Conservation (phyloP, 2,797 vertebrate species). For the Stomatorhinus walkeri region DNA sequence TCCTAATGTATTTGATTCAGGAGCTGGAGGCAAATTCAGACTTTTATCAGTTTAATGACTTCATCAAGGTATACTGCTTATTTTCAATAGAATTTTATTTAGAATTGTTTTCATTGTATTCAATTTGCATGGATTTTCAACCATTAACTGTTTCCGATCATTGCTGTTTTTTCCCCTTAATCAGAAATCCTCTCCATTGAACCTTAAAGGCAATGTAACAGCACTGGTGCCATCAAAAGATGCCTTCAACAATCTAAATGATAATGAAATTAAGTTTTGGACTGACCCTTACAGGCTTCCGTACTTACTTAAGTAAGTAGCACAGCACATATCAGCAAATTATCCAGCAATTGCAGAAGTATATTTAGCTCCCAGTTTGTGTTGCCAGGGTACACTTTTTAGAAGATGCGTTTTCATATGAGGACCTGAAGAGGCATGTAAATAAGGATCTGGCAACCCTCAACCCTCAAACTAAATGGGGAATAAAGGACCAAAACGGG, state of each 20-base stretch:
- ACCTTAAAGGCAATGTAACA: constrained; percentile 65
- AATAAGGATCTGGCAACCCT: constrained; percentile 64
- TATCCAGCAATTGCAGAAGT: background rate
- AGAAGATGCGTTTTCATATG: constrained; percentile 61
- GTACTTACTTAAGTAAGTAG: constrained; percentile 61
- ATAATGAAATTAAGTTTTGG: constrained; percentile 60
- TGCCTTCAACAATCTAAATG: constrained; percentile 56
- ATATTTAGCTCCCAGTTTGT: background rate
- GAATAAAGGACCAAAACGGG: constrained; percentile 57
- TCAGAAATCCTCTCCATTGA: constrained; percentile 33
- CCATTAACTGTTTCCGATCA: background rate
- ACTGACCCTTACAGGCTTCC: constrained; percentile 51
- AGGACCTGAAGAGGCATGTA: constrained; percentile 59
- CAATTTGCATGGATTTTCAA: background rate
- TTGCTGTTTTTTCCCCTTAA: background rate
- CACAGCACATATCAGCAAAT: background rate
- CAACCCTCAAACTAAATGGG: constrained; percentile 61
- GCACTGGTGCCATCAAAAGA: constrained; percentile 64
- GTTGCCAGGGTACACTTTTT: constrained; percentile 60
- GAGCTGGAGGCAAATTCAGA: constrained; percentile 67
- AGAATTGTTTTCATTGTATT: background rate
- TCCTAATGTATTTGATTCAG: constrained; percentile 50
- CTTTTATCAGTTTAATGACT: constrained; percentile 54
- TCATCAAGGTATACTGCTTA: constrained; percentile 60
- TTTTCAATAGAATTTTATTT: background rate